A percentile compares a stretch with the other conserved stretches of the same genome.
Evolutionary conservation across 1,140 invertebrate species (phyloP).

Genomic region (Solenopsis fugax): DNA sequence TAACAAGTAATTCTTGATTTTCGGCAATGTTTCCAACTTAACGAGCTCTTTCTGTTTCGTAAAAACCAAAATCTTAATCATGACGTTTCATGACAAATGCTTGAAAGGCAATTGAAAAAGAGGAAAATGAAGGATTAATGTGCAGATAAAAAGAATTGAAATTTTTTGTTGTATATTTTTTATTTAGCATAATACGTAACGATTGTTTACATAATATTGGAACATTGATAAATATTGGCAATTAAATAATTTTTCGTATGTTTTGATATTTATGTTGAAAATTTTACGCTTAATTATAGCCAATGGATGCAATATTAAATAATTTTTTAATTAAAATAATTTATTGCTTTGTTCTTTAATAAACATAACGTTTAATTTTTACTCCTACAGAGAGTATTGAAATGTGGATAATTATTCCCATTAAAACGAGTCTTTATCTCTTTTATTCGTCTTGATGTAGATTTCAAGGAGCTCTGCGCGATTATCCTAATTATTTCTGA

Average conservation of each 20-base stretch:
- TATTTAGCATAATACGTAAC: not conserved
- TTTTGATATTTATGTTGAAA: not conserved
- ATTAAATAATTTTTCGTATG: not conserved
- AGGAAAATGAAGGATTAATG: not conserved
- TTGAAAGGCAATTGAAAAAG: not conserved
- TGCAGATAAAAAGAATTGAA: not conserved
- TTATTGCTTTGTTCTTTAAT: not conserved
- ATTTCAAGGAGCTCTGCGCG: not conserved
- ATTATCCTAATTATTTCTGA: slow-evolving; percentile 5
- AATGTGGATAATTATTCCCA: not conserved
- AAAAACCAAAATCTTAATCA: not conserved
- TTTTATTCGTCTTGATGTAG: not conserved
- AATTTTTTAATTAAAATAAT: slow-evolving; percentile 4
- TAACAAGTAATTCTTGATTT: not conserved
- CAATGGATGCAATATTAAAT: not conserved
- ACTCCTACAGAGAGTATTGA: slow-evolving; percentile 12
- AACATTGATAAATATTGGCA: slow-evolving; percentile 18
- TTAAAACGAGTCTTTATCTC: slow-evolving; percentile 13
- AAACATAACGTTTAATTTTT: not conserved
- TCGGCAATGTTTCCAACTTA: not conserved
- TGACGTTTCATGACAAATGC: not conserved
- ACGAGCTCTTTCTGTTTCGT: not conserved
- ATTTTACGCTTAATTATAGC: not conserved
- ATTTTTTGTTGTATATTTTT: not conserved
- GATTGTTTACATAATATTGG: no score